phyloP scores from a whole-genome alignment of 2,888 invertebrate species.

The Ennomos fuscantarius region DNA sequence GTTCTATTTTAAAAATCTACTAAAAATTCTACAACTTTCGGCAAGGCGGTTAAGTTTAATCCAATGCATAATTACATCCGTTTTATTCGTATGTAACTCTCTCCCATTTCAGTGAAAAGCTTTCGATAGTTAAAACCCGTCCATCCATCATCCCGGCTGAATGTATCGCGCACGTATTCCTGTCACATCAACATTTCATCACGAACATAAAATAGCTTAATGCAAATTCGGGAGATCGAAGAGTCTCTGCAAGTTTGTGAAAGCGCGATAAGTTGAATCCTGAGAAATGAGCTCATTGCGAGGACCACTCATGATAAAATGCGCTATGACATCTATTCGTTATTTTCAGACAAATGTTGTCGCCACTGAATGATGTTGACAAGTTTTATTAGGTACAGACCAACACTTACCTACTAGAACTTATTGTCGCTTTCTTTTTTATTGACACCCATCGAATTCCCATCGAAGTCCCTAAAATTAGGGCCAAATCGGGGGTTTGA shows the following conservation, averaged over 20 bases:
- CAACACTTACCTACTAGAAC: no score
- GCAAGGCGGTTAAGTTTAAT: background rate
- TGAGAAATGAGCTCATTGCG: constrained; percentile 57
- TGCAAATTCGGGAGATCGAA: constrained; percentile 53
- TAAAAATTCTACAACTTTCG: no score
- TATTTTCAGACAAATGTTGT: constrained; percentile 48
- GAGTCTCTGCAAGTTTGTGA: constrained; percentile 49
- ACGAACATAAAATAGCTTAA: constrained; percentile 45
- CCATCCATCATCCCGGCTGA: constrained; percentile 44
- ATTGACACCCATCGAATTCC: no score
- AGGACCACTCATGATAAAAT: constrained; percentile 44
- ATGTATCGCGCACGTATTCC: constrained; percentile 41
- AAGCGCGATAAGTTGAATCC: constrained; percentile 63
- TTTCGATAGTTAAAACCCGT: constrained; percentile 33
- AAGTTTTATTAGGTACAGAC: no score
- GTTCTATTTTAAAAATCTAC: no score
- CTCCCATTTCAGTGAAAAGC: constrained; percentile 25
- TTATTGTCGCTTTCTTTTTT: no score
- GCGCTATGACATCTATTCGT: constrained; percentile 45
- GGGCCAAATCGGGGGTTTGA: no score
- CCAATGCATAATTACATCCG: background rate
- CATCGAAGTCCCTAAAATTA: no score
- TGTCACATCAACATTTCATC: constrained; percentile 43
- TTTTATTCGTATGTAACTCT: constrained; percentile 2
- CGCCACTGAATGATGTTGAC: constrained; percentile 2